Evolutionary conservation across 2,113 vertebrate genomes (phyloP).

Genomic region (Arothron firmamentum): DNA sequence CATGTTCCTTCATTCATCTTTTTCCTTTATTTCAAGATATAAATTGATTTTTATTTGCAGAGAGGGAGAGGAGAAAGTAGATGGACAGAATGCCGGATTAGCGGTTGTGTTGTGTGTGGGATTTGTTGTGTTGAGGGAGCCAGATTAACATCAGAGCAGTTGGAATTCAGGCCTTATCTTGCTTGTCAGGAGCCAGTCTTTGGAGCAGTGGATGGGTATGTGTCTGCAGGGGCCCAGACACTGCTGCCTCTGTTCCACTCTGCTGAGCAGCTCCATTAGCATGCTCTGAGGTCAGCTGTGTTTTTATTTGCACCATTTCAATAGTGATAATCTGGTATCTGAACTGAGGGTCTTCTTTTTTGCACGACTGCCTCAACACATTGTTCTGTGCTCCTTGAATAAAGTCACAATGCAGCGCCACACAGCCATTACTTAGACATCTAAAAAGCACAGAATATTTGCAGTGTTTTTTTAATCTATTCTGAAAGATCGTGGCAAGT

Average conservation of each 20-base stretch:
- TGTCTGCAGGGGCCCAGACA: slow-evolving; percentile 48
- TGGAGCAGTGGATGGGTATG: slow-evolving; percentile 46
- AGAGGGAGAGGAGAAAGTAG: neutral
- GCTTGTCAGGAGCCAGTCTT: slow-evolving; percentile 51
- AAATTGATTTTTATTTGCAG: neutral
- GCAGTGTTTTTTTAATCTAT: neutral
- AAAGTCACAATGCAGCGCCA: neutral
- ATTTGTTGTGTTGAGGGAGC: slow-evolving; percentile 44
- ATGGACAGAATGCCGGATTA: slow-evolving; percentile 32
- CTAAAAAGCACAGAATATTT: neutral
- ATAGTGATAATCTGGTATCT: too few species aligned
- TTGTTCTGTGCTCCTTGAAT: neutral
- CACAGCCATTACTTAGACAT: neutral
- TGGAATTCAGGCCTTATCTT: slow-evolving; percentile 70
- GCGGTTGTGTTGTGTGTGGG: slow-evolving; percentile 9
- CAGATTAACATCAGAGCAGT: slow-evolving; percentile 69
- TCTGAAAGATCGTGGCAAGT: neutral
- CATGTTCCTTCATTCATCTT: slow-evolving; percentile 3
- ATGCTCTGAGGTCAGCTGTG: slow-evolving; percentile 30
- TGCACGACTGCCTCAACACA: neutral
- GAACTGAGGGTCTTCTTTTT: too few species aligned
- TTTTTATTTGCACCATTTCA: slow-evolving; percentile 25
- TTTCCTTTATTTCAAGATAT: too few species aligned
- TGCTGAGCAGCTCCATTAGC: slow-evolving; percentile 55
- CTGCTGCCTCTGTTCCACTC: slow-evolving; percentile 58